Conservation (phyloP, 2,113 vertebrate genomes). For the Morone chrysops region DNA sequence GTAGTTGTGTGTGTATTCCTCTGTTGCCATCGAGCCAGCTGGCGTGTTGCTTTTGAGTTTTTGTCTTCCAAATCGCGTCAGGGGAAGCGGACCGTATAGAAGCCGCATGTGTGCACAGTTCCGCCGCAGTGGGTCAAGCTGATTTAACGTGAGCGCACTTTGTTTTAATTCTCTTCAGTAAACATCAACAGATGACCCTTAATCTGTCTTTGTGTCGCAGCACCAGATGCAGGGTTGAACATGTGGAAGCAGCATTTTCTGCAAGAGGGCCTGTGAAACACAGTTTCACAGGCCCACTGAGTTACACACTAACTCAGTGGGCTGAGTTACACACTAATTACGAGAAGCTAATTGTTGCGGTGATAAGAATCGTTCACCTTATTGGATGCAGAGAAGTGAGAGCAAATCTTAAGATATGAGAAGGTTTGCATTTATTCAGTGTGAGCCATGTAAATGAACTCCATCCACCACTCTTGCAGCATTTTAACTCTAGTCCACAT, state of each 20-base stretch:
- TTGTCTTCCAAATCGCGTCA: conserved; percentile 12
- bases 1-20: conserved; percentile 26
- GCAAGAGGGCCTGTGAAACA: conserved; percentile 64
- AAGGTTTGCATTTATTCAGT: conserved; percentile 3
- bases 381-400: conserved; percentile 5
- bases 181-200: conserved; percentile 66
- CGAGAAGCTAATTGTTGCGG: conserved; percentile 37
- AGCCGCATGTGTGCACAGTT: conserved; percentile 44
- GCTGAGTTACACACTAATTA: conserved; percentile 44
- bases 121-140: conserved; percentile 35
- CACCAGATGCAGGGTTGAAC: conserved; percentile 65
- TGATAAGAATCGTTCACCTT: conserved; percentile 23
- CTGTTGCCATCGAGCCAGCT: conserved; percentile 52
- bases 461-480: not conserved
- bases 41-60: conserved; percentile 24
- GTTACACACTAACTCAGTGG: conserved; percentile 25
- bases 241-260: conserved; percentile 64
- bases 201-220: conserved; percentile 60
- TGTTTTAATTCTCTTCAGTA: conserved; percentile 64
- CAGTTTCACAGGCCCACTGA: too few relatives aligned
- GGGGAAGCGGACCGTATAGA: conserved; percentile 7
- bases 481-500: not conserved
- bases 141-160: conserved; percentile 43
- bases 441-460: conserved; percentile 9
- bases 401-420: conserved; percentile 22